Evolutionary conservation across 2,113 vertebrate species (phyloP), one percentile per base, ranked within the genome.

Genomic region (Haemorhous mexicanus): DNA sequence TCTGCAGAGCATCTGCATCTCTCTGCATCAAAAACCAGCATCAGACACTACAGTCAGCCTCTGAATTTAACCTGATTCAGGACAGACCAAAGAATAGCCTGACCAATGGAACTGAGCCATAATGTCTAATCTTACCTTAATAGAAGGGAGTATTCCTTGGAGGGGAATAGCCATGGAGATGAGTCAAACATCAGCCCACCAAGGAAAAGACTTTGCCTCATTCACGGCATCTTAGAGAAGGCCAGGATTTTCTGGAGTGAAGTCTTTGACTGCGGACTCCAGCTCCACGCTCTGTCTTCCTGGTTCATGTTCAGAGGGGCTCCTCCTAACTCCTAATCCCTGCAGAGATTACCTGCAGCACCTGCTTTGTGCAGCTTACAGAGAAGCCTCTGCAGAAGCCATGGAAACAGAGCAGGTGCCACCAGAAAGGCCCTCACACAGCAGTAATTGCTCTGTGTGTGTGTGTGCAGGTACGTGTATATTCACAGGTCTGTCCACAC

Each of bases 391-490:
- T 44, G 28, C 15, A 82, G 68, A 78, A 76, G 44, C 41, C 26
- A 32, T 1, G 18, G 43, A 55, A 50, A 81, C 20, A 73, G 1
- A 91, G 68, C 61, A 94, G 52, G 12, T 69, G 63, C 50, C 23
- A 23, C 37, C 49, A 55, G 37, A 81, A 80, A 56, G 39, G 43
- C 23, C 28, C 46, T 41, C 35, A 35, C 50, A 20, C 13, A 59
- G 53, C 53, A 52, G 49, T 53, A 44, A 11, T 9, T 37, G 37
- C 14, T 52, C 16, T 61, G 1, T 35, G 9, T 13, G 14, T 81
- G 28, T 47, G 46, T 13, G 17, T 7, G 59, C 2, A 2, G 6
- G 26, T 17, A 22, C 1, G 0, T 17, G 12, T 8, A 23, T 41
- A 24, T 16, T 68, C 81, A 72, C 5, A 72, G 47, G 13, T 66